A percentile compares a stretch with the other conserved stretches of the same genome.
Evolutionary conservation across 2,113 vertebrate species (phyloP).

Genomic region (Genyomyrus donnyi): DNA sequence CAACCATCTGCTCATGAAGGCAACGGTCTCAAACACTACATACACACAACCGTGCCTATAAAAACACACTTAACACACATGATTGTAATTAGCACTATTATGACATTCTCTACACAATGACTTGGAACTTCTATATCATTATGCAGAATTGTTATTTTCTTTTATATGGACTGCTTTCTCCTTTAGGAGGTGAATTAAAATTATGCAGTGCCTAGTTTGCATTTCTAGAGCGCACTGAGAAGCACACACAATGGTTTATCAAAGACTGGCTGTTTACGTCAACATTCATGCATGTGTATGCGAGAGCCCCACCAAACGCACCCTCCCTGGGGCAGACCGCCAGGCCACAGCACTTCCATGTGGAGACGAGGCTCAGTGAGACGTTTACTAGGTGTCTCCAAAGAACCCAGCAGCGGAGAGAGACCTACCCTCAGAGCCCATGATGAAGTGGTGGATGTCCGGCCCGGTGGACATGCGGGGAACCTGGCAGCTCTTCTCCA

Average conservation of each 20-base stretch:
- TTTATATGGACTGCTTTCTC: background rate
- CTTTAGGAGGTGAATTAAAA: background rate
- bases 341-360: too few relatives aligned
- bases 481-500: slow-evolving; percentile 94
- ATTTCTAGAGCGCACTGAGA: background rate
- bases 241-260: background rate
- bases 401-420: background rate
- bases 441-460: slow-evolving; percentile 96
- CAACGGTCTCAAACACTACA: background rate
- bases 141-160: background rate
- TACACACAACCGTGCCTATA: background rate
- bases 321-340: background rate
- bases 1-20: background rate
- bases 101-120: background rate
- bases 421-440: slow-evolving; percentile 92
- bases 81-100: background rate
- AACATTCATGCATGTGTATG: background rate
- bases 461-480: slow-evolving; percentile 94
- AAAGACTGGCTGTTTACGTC: background rate
- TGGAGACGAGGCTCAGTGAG: background rate
- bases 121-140: background rate
- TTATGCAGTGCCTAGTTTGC: background rate
- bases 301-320: background rate
- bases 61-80: background rate
- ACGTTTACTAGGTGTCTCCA: background rate